Percentiles rank a stretch among this genome's conserved stretches.
phyloP scores from a whole-genome alignment of 2,113 vertebrate genomes.

The Siniperca chuatsi region DNA sequence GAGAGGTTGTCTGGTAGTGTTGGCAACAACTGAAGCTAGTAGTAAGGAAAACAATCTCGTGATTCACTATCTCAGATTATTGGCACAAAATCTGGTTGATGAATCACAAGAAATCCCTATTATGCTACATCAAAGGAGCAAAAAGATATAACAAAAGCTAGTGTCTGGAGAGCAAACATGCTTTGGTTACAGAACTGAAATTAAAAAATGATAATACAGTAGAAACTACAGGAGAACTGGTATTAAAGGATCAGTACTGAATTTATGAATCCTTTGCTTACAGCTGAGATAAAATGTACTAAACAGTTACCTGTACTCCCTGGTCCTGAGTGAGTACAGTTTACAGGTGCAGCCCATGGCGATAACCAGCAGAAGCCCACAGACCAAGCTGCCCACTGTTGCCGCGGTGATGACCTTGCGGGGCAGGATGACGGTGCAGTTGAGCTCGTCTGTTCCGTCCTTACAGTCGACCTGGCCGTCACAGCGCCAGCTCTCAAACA shows the following conservation, averaged over 20 bases:
- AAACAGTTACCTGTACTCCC: constrained; percentile 86
- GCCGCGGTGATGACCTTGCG: constrained; percentile 93
- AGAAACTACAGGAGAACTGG: background rate
- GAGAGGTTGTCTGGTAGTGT: constrained; percentile 7
- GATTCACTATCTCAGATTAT: constrained; percentile 24
- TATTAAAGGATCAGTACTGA: too few species aligned
- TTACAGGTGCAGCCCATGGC: constrained; percentile 94
- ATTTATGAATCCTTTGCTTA: background rate
- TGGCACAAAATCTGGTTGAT: background rate
- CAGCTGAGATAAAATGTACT: background rate
- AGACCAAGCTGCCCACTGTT: constrained; percentile 91
- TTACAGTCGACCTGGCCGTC: constrained; percentile 93
- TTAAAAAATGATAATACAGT: background rate
- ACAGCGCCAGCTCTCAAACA: constrained; percentile 94
- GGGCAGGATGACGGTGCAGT: constrained; percentile 89
- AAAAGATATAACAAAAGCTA: background rate
- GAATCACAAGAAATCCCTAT: background rate
- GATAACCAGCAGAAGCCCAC: constrained; percentile 91
- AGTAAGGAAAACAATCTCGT: constrained; percentile 5
- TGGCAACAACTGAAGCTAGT: constrained; percentile 16
- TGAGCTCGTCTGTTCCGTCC: constrained; percentile 90
- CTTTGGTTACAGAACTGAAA: too few species aligned
- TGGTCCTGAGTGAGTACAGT: constrained; percentile 90
- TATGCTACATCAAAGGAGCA: background rate
- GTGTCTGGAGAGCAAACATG: background rate